Base-by-base conservation (phyloP, 2,888 invertebrate genomes). In the Nomada fabriciana region DNA sequence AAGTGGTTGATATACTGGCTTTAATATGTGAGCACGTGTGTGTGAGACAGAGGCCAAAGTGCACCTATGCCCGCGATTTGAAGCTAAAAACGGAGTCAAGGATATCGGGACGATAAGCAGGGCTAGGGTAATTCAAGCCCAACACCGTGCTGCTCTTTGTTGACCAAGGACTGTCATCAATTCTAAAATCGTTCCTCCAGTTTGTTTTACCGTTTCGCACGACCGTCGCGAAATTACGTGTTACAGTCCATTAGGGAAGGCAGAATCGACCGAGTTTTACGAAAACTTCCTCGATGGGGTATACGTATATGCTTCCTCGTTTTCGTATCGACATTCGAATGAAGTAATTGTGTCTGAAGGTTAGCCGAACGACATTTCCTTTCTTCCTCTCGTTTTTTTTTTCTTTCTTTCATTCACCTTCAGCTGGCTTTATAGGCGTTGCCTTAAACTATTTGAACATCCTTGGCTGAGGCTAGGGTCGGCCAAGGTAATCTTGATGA, bases 41-140 rank as follows among this genome's bases (percentile, higher is more conserved):
- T 69, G 77, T 69, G 68, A 57, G 63, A 68, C 61, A 78, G 81
- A 88, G 84, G 82, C 74, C 76, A 85, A 85, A 83, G 77, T 85
- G 86, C 83, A 86, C 63, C 79, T 82, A 85, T 84, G 75, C 69
- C 76, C 76, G 80, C 65, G 77, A 80, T 83, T 87, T 72, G 43
- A 81, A 61, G 76, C 82, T 87, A 86, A 88, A 89, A 89, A 82
- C 81, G 83, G 83, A 87, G 83, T 83, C 89, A 90, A 90, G 90
- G 88, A 89, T 90, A 86, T 85, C 79, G 83, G 76, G 84, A 87
- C 84, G 81, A 83, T 77, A 83, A 79, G 65, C 83, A 81, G 83
- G 84, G 83, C 72, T 79, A 86, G 84, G 82, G 85, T 85, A 77
- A 88, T 81, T 70, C 75, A 72, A 85, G 72, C 79, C 73, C 84